These are phyloP conservation scores for Danio kyathit DNA, from an alignment of 2,797 vertebrate species.

Conservation along the genomic window DNA sequence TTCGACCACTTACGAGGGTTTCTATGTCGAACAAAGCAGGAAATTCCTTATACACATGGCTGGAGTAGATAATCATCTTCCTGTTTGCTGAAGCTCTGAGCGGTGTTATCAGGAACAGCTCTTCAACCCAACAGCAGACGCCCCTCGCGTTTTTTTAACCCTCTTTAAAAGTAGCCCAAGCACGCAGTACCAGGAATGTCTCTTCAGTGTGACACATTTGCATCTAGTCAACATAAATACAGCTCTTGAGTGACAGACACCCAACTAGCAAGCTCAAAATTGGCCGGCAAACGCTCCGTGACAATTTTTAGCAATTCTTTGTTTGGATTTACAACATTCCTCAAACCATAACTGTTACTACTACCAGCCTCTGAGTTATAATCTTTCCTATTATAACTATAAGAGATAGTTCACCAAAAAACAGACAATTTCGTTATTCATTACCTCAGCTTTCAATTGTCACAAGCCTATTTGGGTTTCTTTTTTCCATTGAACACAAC, in stretches of 20 bases:
- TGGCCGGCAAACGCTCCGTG: constrained; percentile 27
- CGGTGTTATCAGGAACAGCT: constrained; percentile 29
- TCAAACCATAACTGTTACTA: constrained; percentile 48
- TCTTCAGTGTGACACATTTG: constrained; percentile 55
- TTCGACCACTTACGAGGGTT: constrained; percentile 61
- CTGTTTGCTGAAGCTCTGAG: constrained; percentile 46
- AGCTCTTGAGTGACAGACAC: constrained; percentile 42
- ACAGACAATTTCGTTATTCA: too few relatives aligned
- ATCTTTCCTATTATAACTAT: not conserved
- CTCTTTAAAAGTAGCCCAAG: constrained; percentile 59
- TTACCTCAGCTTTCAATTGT: too few relatives aligned
- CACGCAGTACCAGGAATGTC: constrained; percentile 54
- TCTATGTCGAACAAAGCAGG: constrained; percentile 65
- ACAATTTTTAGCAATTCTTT: constrained; percentile 52
- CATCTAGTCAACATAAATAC: constrained; percentile 61
- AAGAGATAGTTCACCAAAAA: too few relatives aligned
- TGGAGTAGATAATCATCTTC: constrained; percentile 63
- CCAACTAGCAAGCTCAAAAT: constrained; percentile 38
- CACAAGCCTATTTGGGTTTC: too few relatives aligned
- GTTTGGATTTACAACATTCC: constrained; percentile 42
- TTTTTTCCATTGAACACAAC: too few relatives aligned
- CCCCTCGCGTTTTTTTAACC: constrained; percentile 52
- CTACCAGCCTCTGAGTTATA: not conserved
- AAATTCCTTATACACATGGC: constrained; percentile 65
- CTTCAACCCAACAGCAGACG: constrained; percentile 34